Evolutionary conservation across 2,797 vertebrate genomes (phyloP).

Genomic region (Apodemus agrarius): DNA sequence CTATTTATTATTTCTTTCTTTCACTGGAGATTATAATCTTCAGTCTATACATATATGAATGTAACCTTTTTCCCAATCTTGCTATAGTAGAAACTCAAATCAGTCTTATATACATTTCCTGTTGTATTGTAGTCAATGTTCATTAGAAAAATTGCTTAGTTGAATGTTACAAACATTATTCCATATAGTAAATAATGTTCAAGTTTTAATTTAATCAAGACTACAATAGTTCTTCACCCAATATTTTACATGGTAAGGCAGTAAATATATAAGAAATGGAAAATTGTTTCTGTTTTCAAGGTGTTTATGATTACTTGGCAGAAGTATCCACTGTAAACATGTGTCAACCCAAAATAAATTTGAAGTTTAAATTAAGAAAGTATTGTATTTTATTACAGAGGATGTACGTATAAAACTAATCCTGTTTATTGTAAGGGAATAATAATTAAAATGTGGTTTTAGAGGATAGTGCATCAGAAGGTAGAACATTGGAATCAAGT

Average conservation of each 20-base stretch:
- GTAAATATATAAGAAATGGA: not conserved
- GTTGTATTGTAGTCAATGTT: not conserved
- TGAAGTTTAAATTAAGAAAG: slow-evolving; percentile 10
- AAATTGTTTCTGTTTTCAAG: slow-evolving; percentile 4
- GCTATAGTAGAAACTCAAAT: not conserved
- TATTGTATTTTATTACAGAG: not conserved
- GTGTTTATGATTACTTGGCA: not conserved
- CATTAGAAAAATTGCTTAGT: not conserved
- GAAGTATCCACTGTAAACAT: not conserved
- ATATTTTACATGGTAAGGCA: slow-evolving; percentile 3
- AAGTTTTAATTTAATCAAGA: slow-evolving; percentile 31
- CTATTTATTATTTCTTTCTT: not conserved
- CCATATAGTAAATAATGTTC: not conserved
- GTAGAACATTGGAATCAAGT: not conserved
- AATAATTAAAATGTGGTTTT: not conserved
- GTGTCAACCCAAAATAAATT: not conserved
- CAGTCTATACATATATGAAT: not conserved
- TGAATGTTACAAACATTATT: not conserved
- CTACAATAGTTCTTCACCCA: not conserved
- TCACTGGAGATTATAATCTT: not conserved
- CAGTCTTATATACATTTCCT: not conserved
- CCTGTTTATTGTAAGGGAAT: not conserved
- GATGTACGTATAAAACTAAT: not conserved
- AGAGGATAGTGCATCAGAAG: not conserved
- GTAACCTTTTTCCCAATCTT: not conserved